Evolutionary conservation across 2,888 invertebrate genomes (phyloP).

Genomic region (Cheilosia vernalis): DNA sequence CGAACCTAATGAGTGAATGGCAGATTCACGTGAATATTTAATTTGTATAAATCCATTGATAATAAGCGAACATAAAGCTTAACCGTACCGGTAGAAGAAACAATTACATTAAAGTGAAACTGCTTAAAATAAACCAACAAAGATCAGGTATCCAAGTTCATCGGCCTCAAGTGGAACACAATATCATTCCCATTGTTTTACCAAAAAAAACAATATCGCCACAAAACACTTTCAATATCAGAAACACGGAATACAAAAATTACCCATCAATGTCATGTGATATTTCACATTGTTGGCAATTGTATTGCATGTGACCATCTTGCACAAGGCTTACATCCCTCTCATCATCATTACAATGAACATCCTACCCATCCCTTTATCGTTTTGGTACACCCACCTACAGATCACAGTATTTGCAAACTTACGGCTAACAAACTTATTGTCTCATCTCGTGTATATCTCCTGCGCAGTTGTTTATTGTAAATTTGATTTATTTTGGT

Average conservation of each 20-base stretch:
- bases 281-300: slow-evolving; percentile 18
- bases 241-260: neutral
- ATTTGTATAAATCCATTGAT: too few relatives aligned
- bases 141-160: too few relatives aligned
- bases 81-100: too few relatives aligned
- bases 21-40: too few relatives aligned
- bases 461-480: slow-evolving; percentile 10
- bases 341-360: neutral
- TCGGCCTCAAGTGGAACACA: too few relatives aligned
- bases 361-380: neutral
- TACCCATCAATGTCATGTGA: neutral
- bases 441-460: slow-evolving; percentile 43
- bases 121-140: too few relatives aligned
- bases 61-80: too few relatives aligned
- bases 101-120: too few relatives aligned
- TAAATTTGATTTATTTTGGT: slow-evolving; percentile 50
- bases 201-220: neutral
- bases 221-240: neutral
- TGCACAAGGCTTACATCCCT: neutral
- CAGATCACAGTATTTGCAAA: slow-evolving; percentile 13
- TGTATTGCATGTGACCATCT: slow-evolving; percentile 24
- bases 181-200: too few relatives aligned
- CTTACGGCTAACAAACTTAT: slow-evolving; percentile 40
- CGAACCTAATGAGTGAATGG: too few relatives aligned
- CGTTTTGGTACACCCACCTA: neutral